Evolutionary conservation across 2,797 vertebrate species (phyloP).

Genomic region (Pygocentrus nattereri): DNA sequence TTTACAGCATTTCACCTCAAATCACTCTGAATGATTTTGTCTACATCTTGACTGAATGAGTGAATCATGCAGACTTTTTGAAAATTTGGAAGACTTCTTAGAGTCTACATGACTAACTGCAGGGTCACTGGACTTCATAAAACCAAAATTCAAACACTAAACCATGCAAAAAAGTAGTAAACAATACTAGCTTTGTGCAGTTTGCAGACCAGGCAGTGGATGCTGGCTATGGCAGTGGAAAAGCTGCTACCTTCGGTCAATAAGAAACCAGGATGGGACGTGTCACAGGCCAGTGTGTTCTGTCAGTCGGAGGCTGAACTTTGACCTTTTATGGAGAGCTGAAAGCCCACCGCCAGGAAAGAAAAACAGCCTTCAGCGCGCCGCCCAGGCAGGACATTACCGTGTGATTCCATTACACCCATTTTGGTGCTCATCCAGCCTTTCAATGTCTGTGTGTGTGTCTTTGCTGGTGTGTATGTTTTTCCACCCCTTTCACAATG

Average conservation of each 20-base stretch:
- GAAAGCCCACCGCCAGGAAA: neutral
- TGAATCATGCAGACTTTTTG: too few species aligned
- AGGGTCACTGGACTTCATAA: neutral
- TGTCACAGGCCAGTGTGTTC: slow-evolving; percentile 2
- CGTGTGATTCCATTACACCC: slow-evolving; percentile 19
- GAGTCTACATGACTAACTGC: neutral
- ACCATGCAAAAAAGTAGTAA: neutral
- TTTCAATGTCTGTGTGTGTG: neutral
- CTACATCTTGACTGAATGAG: too few species aligned
- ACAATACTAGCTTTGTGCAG: neutral
- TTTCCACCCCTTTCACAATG: slow-evolving; percentile 13
- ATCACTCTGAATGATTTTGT: too few species aligned
- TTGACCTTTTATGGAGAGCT: slow-evolving; percentile 26
- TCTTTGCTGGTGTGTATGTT: slow-evolving; percentile 17
- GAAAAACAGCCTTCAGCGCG: neutral
- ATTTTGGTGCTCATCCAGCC: slow-evolving; percentile 20
- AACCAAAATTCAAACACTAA: neutral
- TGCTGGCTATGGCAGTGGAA: slow-evolving; percentile 1
- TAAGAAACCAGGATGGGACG: slow-evolving; percentile 2
- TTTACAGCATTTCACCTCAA: too few species aligned
- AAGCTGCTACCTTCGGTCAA: neutral
- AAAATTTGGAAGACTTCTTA: too few species aligned
- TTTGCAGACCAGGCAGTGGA: neutral
- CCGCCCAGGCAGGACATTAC: slow-evolving; percentile 26
- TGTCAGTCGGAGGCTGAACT: neutral